Conservation (phyloP, 2,797 vertebrate species). For the Limnodromus scolopaceus region DNA sequence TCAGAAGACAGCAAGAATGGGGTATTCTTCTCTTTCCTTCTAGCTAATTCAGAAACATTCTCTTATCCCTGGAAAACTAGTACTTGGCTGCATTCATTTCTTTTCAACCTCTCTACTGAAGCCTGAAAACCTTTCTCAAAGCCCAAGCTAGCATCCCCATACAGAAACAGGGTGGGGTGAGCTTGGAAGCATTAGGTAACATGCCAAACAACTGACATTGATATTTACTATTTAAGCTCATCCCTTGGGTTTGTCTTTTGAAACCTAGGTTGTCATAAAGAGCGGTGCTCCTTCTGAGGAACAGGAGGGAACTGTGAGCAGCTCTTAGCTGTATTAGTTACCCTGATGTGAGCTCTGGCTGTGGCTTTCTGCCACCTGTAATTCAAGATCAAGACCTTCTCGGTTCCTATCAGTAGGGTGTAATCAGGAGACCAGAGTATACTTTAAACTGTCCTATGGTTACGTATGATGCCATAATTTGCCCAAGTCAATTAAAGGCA, state of each 20-base stretch:
- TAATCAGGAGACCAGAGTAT: not conserved
- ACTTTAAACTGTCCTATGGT: not conserved
- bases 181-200: not conserved
- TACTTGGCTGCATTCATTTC: not conserved
- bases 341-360: not conserved
- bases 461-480: not conserved
- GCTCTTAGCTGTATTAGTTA: not conserved
- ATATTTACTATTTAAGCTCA: not conserved
- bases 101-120: not conserved
- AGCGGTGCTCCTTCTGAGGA: not conserved
- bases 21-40: constrained; percentile 65
- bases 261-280: not conserved
- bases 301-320: not conserved
- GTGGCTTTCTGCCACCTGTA: not conserved
- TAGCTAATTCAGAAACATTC: not conserved
- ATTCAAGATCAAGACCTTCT: not conserved
- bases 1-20: constrained; percentile 72
- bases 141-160: not conserved
- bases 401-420: not conserved
- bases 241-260: not conserved
- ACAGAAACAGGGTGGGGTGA: not conserved
- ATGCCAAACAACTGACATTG: not conserved
- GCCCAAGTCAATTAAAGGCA: not conserved
- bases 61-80: not conserved
- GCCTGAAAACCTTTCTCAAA: not conserved